Conservation (phyloP, 2,888 invertebrate species). For the Apodemia hepburni region DNA sequence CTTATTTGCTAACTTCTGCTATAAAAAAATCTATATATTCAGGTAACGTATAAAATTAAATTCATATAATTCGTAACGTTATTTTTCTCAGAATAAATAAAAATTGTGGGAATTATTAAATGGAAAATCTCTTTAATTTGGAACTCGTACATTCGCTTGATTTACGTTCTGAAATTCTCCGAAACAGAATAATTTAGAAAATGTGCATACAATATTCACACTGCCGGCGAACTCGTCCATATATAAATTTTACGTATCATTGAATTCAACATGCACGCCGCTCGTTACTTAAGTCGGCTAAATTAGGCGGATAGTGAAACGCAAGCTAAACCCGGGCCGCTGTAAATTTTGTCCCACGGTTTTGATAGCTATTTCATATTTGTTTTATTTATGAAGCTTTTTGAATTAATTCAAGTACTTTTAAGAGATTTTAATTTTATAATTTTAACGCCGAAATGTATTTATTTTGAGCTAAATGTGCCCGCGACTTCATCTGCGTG, state of each 20-base stretch:
- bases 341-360: conserved; percentile 33
- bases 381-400: conserved; percentile 4
- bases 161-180: background rate
- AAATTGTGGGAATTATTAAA: background rate
- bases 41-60: no score
- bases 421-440: background rate
- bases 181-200: conserved; percentile 13
- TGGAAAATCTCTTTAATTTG: background rate
- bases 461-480: background rate
- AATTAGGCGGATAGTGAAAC: conserved; percentile 38
- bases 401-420: conserved; percentile 3
- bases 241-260: conserved; percentile 35
- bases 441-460: background rate
- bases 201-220: conserved; percentile 20
- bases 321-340: conserved; percentile 35
- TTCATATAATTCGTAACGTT: no score
- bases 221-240: conserved; percentile 17
- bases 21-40: no score
- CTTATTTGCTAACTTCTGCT: no score
- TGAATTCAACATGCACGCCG: conserved; percentile 31
- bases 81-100: no score
- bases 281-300: conserved; percentile 36
- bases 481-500: no score
- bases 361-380: conserved; percentile 16
- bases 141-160: background rate